Evolutionary conservation across 92 coral and sea anemone species (phyloP).

Genomic region (Zoanthus sociatus): DNA sequence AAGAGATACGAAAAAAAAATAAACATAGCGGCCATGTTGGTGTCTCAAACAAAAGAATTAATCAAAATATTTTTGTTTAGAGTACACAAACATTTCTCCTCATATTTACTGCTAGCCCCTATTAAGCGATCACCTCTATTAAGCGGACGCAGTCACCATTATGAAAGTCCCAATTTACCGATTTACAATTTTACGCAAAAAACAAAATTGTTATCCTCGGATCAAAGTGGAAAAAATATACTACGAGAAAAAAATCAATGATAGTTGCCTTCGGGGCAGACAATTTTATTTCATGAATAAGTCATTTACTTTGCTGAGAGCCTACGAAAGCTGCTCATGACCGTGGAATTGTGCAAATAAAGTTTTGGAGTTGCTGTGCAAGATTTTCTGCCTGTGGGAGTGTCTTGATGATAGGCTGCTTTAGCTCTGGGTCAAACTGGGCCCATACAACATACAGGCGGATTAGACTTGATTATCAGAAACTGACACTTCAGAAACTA

Average conservation of each 20-base stretch:
- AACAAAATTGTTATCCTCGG: slow-evolving; percentile 33
- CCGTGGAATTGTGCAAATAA: slow-evolving; percentile 60
- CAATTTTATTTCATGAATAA: slow-evolving; percentile 60
- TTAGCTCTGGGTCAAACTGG: slow-evolving; percentile 60
- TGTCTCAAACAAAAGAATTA: too few relatives aligned
- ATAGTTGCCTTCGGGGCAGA: slow-evolving; percentile 56
- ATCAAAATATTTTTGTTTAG: too few relatives aligned
- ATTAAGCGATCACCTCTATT: too few relatives aligned
- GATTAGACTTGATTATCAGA: neutral
- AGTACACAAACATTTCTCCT: too few relatives aligned
- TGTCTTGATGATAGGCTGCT: slow-evolving; percentile 66
- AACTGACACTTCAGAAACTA: neutral
- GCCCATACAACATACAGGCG: neutral
- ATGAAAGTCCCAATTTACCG: too few relatives aligned
- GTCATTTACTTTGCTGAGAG: slow-evolving; percentile 67
- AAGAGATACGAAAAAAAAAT: too few relatives aligned
- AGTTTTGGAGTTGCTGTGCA: slow-evolving; percentile 64
- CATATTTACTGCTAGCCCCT: too few relatives aligned
- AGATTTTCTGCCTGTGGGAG: slow-evolving; percentile 56
- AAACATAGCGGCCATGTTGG: too few relatives aligned
- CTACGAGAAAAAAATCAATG: slow-evolving; percentile 54
- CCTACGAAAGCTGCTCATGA: slow-evolving; percentile 69
- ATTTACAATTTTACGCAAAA: neutral
- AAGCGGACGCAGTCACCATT: too few relatives aligned
- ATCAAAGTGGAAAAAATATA: slow-evolving; percentile 34